Evolutionary conservation across 2,113 vertebrate genomes (phyloP).

Genomic region (Atlantisia rogersi): DNA sequence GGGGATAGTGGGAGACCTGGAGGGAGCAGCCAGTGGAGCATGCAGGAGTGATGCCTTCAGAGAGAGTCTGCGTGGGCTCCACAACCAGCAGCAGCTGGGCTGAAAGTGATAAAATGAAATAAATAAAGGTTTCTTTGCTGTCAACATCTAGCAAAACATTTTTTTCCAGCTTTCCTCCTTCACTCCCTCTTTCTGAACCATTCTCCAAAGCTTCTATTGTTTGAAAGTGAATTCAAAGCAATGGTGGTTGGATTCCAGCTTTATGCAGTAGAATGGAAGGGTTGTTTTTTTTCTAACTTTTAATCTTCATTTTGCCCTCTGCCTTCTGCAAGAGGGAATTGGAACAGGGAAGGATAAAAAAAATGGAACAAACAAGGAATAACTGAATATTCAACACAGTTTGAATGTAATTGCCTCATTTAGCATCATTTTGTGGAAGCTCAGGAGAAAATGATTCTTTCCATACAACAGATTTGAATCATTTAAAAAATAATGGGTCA

Average conservation of each 20-base stretch:
- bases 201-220: neutral
- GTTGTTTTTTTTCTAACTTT: neutral
- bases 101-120: neutral
- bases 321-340: neutral
- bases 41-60: neutral
- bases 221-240: neutral
- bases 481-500: neutral
- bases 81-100: neutral
- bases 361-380: neutral
- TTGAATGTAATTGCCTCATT: constrained; percentile 27
- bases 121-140: neutral
- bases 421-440: neutral
- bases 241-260: neutral
- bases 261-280: neutral
- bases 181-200: neutral
- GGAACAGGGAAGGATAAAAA: neutral
- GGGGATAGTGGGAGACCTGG: neutral
- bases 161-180: neutral
- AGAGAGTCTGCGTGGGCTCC: neutral
- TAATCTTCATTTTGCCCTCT: neutral
- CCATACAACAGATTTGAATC: neutral
- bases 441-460: neutral
- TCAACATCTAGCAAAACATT: neutral
- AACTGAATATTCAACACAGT: neutral
- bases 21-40: neutral